Evolutionary conservation across 2,797 vertebrate species (phyloP).

Genomic region (Apogon talboti): DNA sequence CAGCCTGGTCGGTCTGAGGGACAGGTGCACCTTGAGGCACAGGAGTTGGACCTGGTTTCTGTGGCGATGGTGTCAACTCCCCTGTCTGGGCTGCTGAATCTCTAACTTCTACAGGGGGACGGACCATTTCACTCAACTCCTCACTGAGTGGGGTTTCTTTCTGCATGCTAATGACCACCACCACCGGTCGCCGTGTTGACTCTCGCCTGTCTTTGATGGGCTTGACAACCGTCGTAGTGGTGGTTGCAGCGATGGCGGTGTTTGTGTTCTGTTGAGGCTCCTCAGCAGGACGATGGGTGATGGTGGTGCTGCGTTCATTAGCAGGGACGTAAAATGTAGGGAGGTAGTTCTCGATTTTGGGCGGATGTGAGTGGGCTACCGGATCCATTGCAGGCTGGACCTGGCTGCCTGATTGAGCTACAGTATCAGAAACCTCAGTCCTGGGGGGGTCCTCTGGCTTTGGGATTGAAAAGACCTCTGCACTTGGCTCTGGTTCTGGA

Average conservation of each 20-base stretch:
- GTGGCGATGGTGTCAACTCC: slow-evolving; percentile 34
- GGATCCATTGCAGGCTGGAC: slow-evolving; percentile 32
- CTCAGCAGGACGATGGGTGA: slow-evolving; percentile 53
- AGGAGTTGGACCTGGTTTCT: slow-evolving; percentile 26
- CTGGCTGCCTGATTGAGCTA: slow-evolving; percentile 14
- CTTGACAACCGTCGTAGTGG: slow-evolving; percentile 28
- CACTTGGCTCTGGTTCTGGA: slow-evolving; percentile 36
- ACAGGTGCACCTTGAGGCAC: slow-evolving; percentile 7
- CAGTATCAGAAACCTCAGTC: slow-evolving; percentile 26
- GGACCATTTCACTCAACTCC: slow-evolving; percentile 41
- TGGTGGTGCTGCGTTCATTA: slow-evolving; percentile 65
- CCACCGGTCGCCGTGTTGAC: slow-evolving; percentile 72
- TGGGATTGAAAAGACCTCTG: slow-evolving; percentile 32
- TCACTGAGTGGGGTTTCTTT: slow-evolving; percentile 73
- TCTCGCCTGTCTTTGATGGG: slow-evolving; percentile 73
- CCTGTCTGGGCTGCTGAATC: slow-evolving; percentile 62
- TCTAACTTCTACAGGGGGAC: slow-evolving; percentile 49
- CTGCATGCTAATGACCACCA: slow-evolving; percentile 86
- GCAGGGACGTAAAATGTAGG: slow-evolving; percentile 92
- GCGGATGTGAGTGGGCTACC: slow-evolving; percentile 47
- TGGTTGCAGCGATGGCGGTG: slow-evolving; percentile 26
- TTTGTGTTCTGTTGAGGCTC: slow-evolving; percentile 64
- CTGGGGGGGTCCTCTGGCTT: slow-evolving; percentile 37
- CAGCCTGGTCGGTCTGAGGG: slow-evolving; percentile 46
- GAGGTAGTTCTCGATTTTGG: slow-evolving; percentile 83